phyloP scores from a whole-genome alignment of 2,888 invertebrate genomes.

The Drosophila paramelanica region DNA sequence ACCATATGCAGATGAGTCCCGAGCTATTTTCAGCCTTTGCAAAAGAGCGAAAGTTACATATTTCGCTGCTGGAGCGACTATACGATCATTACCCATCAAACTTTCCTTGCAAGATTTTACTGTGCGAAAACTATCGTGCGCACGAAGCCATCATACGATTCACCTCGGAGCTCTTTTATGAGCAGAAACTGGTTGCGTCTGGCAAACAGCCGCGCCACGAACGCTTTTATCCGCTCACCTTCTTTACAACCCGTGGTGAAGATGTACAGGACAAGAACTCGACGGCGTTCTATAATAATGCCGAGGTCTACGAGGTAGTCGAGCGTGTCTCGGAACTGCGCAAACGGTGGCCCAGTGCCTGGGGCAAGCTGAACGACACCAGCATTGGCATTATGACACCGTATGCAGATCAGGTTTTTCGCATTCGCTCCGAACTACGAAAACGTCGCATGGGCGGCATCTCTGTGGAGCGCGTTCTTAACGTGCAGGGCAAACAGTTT shows the following conservation, averaged over 20 bases:
- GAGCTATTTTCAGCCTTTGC: conserved; percentile 92
- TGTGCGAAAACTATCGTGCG: conserved; percentile 93
- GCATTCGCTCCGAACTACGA: conserved; percentile 91
- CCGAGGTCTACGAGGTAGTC: conserved; percentile 92
- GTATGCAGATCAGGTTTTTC: conserved; percentile 91
- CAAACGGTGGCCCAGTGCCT: conserved; percentile 90
- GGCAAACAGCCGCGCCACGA: conserved; percentile 90
- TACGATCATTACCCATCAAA: conserved; percentile 90
- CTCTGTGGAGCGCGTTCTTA: conserved; percentile 92
- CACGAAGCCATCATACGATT: conserved; percentile 93
- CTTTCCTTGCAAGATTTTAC: conserved; percentile 91
- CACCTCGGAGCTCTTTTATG: conserved; percentile 93
- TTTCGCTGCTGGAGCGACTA: conserved; percentile 91
- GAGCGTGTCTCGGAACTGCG: conserved; percentile 90
- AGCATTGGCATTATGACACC: conserved; percentile 94
- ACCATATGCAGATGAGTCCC: conserved; percentile 94
- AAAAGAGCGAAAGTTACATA: conserved; percentile 89
- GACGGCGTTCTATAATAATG: conserved; percentile 93
- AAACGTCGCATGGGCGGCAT: conserved; percentile 90
- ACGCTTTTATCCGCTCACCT: conserved; percentile 90
- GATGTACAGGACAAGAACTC: conserved; percentile 92
- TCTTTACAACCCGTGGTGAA: conserved; percentile 92
- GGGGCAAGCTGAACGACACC: conserved; percentile 91
- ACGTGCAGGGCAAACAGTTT: conserved; percentile 95
- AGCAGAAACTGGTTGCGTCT: conserved; percentile 90